These are phyloP conservation scores for Hemibagrus wyckioides DNA, from an alignment of 2,113 vertebrate species.

Conservation along the genomic window DNA sequence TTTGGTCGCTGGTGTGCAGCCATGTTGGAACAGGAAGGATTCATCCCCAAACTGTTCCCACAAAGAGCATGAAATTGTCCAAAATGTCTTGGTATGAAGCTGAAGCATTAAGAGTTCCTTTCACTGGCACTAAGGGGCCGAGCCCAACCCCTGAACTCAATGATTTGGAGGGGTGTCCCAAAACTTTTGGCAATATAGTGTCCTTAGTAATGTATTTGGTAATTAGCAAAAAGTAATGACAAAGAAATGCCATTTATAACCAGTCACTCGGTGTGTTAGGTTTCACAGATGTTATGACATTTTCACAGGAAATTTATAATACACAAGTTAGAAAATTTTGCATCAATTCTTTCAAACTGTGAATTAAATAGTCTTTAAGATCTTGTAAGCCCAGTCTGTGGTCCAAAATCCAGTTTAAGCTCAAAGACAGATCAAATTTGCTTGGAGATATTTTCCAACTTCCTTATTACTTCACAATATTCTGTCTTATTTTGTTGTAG, in stretches of 20 bases:
- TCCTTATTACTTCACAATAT: background rate
- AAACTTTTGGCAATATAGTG: no score
- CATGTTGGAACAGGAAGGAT: no score
- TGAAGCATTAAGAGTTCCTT: no score
- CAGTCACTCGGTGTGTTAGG: background rate
- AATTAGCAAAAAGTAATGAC: background rate
- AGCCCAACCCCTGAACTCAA: no score
- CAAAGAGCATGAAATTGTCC: no score
- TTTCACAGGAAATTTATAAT: background rate
- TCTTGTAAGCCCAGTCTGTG: background rate
- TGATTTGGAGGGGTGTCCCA: no score
- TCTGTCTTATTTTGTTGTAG: background rate
- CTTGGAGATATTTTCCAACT: background rate
- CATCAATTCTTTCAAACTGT: background rate
- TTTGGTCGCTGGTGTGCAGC: no score
- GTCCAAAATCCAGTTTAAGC: background rate
- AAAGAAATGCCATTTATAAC: background rate
- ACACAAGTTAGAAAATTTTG: background rate
- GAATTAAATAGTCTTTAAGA: background rate
- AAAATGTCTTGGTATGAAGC: no score
- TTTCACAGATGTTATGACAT: background rate
- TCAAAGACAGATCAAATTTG: background rate
- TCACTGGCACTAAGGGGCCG: no score
- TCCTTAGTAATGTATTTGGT: background rate
- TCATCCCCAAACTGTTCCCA: no score